A percentile compares a stretch with the other conserved stretches of the same genome.
Conservation (phyloP, 2,113 vertebrate species). For the Cheirogaleus medius region DNA sequence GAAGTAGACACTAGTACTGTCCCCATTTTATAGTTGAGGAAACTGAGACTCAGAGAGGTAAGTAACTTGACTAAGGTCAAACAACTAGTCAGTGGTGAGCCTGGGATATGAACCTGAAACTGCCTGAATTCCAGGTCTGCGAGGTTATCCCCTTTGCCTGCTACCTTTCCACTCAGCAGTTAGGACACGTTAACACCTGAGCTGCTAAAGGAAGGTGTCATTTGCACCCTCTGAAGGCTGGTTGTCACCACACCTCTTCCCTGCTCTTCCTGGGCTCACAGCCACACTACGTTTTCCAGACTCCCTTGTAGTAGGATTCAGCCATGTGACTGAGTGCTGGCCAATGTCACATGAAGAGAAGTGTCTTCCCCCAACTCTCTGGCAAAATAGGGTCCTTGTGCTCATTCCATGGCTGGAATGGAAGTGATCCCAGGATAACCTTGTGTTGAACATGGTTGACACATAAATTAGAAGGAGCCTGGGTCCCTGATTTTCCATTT, state of each 20-base stretch:
- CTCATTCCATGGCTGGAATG: background rate
- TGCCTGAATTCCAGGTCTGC: background rate
- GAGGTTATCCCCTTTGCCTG: background rate
- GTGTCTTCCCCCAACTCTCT: background rate
- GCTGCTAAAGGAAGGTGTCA: background rate
- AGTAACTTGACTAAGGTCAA: background rate
- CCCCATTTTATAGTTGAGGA: slow-evolving; percentile 32
- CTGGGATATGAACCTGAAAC: background rate
- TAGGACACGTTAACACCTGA: background rate
- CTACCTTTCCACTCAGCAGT: background rate
- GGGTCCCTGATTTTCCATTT: background rate
- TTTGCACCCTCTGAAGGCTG: background rate
- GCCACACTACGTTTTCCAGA: background rate
- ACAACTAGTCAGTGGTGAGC: background rate
- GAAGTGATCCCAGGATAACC: background rate
- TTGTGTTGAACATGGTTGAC: background rate
- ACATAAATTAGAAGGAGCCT: background rate
- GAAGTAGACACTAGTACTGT: background rate
- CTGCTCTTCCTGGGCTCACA: background rate
- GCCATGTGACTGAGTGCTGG: background rate
- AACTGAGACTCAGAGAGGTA: background rate
- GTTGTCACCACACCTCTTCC: background rate
- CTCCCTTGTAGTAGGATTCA: background rate
- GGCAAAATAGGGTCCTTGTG: background rate
- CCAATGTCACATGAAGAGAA: background rate